Base-by-base conservation (phyloP, 2,113 vertebrate species). In the Parus major region DNA sequence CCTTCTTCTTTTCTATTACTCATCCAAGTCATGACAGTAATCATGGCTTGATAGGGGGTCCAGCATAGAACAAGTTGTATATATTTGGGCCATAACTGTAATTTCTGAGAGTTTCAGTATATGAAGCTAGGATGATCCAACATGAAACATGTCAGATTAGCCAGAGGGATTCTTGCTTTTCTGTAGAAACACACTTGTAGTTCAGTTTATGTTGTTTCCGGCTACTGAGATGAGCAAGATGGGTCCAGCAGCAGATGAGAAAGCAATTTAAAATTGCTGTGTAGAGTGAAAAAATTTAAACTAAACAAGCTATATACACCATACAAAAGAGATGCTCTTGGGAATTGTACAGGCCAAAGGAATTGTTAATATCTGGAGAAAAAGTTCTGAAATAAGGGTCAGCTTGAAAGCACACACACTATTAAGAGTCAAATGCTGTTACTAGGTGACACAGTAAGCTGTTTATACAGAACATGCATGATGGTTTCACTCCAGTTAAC, bases 111-210 rank as follows among this genome's bases (percentile, higher is more conserved):
- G 39, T 77, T 93, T 88, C 41, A 24, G 82, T 93, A 28, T 60
- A 56, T 49, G 52, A 94, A 73, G 64, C 44, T 81, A 39, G 52
- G 56, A 53, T 93, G 92, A 95, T 71, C 80, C 76, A 96, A 88
- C 88, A 90, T 60, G 31, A 93, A 96, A 90, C 12, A 39, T 81
- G 80, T 90, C 92, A 94, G 93, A 81, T 93, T 88, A 95, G 52
- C 93, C 82, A 96, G 82, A 88, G 76, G 71, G 44, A 83, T 81
- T 63, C 87, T 83, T 21, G 6, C 39, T 55, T 86, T 88, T 75
- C 60, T 78, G 25, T 83, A 90, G 68, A 93, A 93, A 95, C 64
- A 82, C 29, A 9, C 7, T 81, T 78, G 49, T 78, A 70, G 59
- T 95, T 94, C 85, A 88, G 56, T 56, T 86, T 91, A 52, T 83